phyloP scores from a whole-genome alignment of 2,888 invertebrate species.

The Xiphydria camelus region DNA sequence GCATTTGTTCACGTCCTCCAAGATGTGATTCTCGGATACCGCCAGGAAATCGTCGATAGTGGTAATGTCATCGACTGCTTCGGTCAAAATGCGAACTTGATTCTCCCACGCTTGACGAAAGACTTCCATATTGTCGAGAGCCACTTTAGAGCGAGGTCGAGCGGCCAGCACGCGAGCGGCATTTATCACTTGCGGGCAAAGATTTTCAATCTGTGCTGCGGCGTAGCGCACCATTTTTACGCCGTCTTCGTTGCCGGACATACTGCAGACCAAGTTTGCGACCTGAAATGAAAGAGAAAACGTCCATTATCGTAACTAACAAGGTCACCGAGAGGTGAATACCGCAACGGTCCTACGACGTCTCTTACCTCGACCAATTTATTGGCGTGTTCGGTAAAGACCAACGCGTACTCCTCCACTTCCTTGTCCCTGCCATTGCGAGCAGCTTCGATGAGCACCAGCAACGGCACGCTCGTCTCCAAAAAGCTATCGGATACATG shows the following conservation, averaged over 20 bases:
- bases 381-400: slow-evolving; percentile 96
- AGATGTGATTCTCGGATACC: slow-evolving; percentile 96
- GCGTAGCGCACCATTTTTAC: slow-evolving; percentile 99
- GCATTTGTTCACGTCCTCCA: slow-evolving; percentile 98
- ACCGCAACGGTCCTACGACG: too few relatives aligned
- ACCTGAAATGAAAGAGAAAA: slow-evolving; percentile 62
- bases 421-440: slow-evolving; percentile 87
- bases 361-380: slow-evolving; percentile 91
- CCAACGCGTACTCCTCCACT: slow-evolving; percentile 90
- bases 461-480: slow-evolving; percentile 92
- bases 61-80: slow-evolving; percentile 98
- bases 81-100: slow-evolving; percentile 91
- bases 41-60: slow-evolving; percentile 99
- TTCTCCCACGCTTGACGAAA: slow-evolving; percentile 95
- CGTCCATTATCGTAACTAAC: slow-evolving; percentile 9
- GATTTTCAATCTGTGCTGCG: slow-evolving; percentile 89
- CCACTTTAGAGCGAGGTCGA: slow-evolving; percentile 90
- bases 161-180: slow-evolving; percentile 92
- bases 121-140: slow-evolving; percentile 96
- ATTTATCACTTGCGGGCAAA: slow-evolving; percentile 95
- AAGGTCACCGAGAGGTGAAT: too few relatives aligned
- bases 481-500: slow-evolving; percentile 95
- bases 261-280: slow-evolving; percentile 96
- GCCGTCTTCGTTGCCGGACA: slow-evolving; percentile 98
- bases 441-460: slow-evolving; percentile 95